Evolutionary conservation across 1,140 invertebrate species (phyloP), one percentile per base, ranked within the genome.

Genomic region (Pachypeltis micranthus): DNA sequence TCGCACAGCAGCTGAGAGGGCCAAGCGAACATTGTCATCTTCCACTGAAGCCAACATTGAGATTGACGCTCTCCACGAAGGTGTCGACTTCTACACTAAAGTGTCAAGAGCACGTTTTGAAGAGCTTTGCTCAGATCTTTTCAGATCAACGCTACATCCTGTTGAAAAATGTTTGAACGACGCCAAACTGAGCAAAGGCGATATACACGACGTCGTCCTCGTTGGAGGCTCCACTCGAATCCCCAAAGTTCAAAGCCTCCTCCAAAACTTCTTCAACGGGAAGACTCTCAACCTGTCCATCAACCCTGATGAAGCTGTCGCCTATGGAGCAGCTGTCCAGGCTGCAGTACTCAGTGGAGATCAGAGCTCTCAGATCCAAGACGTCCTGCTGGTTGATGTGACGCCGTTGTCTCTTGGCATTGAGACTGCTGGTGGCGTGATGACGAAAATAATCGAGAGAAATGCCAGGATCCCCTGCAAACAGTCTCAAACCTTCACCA

Each of bases 261-360:
- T 80, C 3, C 74, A 81, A 65, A 79, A 81, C 62, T 83, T 81
- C 70, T 83, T 83, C 68, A 76, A 77, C 26, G 83, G 83, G 24
- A 85, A 85, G 73, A 71, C 77, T 7, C 68, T 85, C 12, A 85
- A 85, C 68, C 77, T 88, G 26, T 85, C 83, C 16, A 88, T 87
- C 27, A 87, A 88, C 70, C 88, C 88, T 3, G 88, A 91, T 70
- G 88, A 91, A 72, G 83, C 83, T 2, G 82, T 85, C 2, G 83
- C 83, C 7, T 85, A 85, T 66, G 83, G 83, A 10, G 83, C 83
- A 2, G 83, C 86, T 2, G 82, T 88, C 0, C 86, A 92, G 70
- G 90, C 89, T 44, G 85, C 85, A 10, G 85, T 87, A 64, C 70
- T 87, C 0, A 81, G 77, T 1, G 84, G 84, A 26, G 81, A 85